These are phyloP conservation scores for Epinephelus cyanopodus DNA, from an alignment of 2,113 vertebrate genomes.

Conservation along the genomic window DNA sequence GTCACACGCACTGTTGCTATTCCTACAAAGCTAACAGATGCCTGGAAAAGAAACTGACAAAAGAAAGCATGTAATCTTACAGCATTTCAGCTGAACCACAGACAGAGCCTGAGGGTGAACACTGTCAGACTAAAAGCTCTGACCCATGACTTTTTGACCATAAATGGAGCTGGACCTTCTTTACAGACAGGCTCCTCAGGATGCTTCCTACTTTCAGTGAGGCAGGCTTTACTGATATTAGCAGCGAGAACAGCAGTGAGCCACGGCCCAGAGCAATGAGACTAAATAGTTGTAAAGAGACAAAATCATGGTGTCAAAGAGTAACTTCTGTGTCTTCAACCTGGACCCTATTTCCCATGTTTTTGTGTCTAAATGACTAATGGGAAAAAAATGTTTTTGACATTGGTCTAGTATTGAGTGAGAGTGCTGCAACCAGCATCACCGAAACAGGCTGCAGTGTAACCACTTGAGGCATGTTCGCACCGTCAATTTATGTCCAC, in stretches of 20 bases:
- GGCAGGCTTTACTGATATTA: background rate
- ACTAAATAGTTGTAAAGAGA: background rate
- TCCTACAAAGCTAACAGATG: constrained; percentile 29
- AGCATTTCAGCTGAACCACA: constrained; percentile 27
- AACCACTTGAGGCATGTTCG: too few relatives aligned
- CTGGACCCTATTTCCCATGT: too few relatives aligned
- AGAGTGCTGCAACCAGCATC: too few relatives aligned
- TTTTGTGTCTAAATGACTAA: too few relatives aligned
- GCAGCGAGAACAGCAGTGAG: background rate
- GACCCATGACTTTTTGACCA: constrained; percentile 61
- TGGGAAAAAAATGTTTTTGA: too few relatives aligned
- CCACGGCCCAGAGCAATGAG: background rate
- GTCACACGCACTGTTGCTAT: constrained; percentile 1
- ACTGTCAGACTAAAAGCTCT: constrained; percentile 39
- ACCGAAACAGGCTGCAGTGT: too few relatives aligned
- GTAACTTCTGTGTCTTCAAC: too few relatives aligned
- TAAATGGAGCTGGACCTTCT: constrained; percentile 55
- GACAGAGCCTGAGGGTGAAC: constrained; percentile 51
- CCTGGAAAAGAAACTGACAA: constrained; percentile 7
- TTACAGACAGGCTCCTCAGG: constrained; percentile 7
- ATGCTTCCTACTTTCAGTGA: constrained; percentile 4
- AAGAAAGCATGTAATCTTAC: constrained; percentile 8
- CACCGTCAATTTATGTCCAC: too few relatives aligned
- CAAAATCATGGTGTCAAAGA: too few relatives aligned
- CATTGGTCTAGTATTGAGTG: too few relatives aligned